phyloP scores from a whole-genome alignment of 2,113 vertebrate species.

The Callocephalon fimbriatum region DNA sequence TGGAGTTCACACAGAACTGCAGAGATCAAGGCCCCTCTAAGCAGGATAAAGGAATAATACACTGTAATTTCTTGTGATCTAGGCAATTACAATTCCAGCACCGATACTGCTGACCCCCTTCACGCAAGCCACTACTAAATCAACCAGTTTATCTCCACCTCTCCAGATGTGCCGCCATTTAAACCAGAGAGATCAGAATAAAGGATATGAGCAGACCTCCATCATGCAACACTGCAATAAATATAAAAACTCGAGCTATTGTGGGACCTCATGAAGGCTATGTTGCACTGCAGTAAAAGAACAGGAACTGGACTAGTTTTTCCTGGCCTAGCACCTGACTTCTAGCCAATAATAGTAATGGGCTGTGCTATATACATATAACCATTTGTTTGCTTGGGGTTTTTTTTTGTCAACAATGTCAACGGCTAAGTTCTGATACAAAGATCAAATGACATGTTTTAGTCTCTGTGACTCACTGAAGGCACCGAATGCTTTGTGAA shows the following conservation, averaged over 20 bases:
- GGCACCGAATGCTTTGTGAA: not conserved
- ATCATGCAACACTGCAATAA: not conserved
- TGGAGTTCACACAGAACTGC: not conserved
- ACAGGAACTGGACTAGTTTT: not conserved
- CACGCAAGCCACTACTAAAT: not conserved
- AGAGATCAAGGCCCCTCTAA: not conserved
- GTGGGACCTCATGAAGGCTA: not conserved
- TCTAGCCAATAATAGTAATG: not conserved
- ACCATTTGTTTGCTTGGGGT: not conserved
- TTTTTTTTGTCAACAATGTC: not conserved
- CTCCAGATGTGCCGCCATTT: not conserved
- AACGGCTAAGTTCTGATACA: not conserved
- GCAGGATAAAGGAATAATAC: not conserved
- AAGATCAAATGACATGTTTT: fast-evolving
- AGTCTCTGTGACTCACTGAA: not conserved
- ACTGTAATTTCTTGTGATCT: fast-evolving
- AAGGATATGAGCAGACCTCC: fast-evolving
- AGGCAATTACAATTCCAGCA: not conserved
- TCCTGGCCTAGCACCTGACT: not conserved
- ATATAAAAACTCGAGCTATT: fast-evolving
- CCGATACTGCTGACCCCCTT: fast-evolving
- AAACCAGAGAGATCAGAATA: fast-evolving
- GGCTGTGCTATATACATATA: not conserved
- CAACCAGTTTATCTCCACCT: not conserved
- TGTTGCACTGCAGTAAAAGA: not conserved